Percentiles rank a stretch among this genome's conserved stretches.
Evolutionary conservation across 1,140 invertebrate genomes (phyloP).

Genomic region (Sitodiplosis mosellana): DNA sequence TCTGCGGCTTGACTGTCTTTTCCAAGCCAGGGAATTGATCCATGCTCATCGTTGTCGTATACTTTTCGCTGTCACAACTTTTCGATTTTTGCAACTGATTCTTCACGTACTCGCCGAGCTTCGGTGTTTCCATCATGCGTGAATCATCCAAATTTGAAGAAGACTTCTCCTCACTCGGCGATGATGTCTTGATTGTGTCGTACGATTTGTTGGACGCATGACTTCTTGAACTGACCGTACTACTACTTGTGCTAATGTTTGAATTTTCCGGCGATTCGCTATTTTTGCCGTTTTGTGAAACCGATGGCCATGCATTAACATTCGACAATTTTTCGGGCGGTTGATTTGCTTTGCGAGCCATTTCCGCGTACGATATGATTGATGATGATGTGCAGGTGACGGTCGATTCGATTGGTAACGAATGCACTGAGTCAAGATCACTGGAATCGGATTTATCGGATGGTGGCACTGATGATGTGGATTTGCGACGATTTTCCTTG

Average conservation of each 20-base stretch:
- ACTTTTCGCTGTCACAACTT: slow-evolving; percentile 20
- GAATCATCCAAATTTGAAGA: not conserved
- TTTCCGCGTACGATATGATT: slow-evolving; percentile 44
- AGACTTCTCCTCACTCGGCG: not conserved
- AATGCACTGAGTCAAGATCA: slow-evolving; percentile 53
- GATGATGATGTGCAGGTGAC: not conserved
- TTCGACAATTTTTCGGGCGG: slow-evolving; percentile 4
- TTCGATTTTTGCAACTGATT: slow-evolving; percentile 21
- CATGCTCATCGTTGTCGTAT: slow-evolving; percentile 13
- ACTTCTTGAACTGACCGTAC: not conserved
- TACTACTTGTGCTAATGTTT: not conserved
- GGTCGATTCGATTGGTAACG: slow-evolving; percentile 39
- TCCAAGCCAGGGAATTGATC: slow-evolving; percentile 23
- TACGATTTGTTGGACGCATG: not conserved
- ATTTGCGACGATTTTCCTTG: slow-evolving; percentile 29
- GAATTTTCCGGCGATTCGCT: slow-evolving; percentile 1
- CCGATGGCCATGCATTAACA: slow-evolving; percentile 6
- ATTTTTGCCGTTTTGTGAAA: not conserved
- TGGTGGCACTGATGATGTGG: slow-evolving; percentile 39
- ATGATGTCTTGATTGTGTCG: not conserved
- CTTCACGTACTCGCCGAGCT: slow-evolving; percentile 2
- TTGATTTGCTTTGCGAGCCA: slow-evolving; percentile 30
- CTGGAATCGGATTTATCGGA: slow-evolving; percentile 49
- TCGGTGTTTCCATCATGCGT: not conserved
- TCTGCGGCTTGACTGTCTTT: slow-evolving; percentile 23